Percentiles rank a stretch among this genome's conserved stretches.
phyloP scores from a whole-genome alignment of 2,113 vertebrate species.

The Pholis gunnellus region DNA sequence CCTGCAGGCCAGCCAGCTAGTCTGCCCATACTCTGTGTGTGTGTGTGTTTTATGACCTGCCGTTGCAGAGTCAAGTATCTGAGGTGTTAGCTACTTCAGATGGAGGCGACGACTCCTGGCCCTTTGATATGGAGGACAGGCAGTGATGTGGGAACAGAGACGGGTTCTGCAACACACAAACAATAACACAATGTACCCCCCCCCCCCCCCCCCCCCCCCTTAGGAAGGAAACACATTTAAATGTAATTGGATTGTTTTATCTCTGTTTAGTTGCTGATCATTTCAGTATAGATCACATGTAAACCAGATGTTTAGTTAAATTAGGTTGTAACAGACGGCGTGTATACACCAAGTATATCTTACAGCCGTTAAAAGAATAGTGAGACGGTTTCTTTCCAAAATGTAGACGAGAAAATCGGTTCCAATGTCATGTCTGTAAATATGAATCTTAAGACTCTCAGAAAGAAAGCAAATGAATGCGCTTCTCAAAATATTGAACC shows the following conservation, averaged over 20 bases:
- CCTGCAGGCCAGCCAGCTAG: slow-evolving; percentile 10
- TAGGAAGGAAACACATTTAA: not conserved
- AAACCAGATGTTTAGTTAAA: not conserved
- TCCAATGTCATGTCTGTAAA: not conserved
- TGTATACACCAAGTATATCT: not conserved
- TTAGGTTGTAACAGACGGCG: not conserved
- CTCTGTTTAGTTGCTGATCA: not conserved
- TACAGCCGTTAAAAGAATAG: not conserved
- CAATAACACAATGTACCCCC: not conserved
- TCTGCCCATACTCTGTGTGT: slow-evolving; percentile 17
- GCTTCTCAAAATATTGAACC: not conserved
- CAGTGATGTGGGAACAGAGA: slow-evolving; percentile 65
- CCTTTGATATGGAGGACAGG: slow-evolving; percentile 81
- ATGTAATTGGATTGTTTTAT: not conserved
- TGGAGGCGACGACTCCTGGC: slow-evolving; percentile 50
- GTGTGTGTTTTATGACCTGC: slow-evolving; percentile 69
- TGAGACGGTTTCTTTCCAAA: not conserved
- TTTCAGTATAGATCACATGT: not conserved
- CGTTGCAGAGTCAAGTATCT: slow-evolving; percentile 65
- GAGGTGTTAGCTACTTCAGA: slow-evolving; percentile 75
- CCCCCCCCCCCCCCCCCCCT: not conserved
- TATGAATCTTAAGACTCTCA: not conserved
- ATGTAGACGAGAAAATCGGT: not conserved
- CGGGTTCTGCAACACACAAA: slow-evolving; percentile 13
- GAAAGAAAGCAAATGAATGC: not conserved